A percentile compares a stretch with the other conserved stretches of the same genome.
Conservation (phyloP, 2,113 vertebrate species). For the Zapornia atra region DNA sequence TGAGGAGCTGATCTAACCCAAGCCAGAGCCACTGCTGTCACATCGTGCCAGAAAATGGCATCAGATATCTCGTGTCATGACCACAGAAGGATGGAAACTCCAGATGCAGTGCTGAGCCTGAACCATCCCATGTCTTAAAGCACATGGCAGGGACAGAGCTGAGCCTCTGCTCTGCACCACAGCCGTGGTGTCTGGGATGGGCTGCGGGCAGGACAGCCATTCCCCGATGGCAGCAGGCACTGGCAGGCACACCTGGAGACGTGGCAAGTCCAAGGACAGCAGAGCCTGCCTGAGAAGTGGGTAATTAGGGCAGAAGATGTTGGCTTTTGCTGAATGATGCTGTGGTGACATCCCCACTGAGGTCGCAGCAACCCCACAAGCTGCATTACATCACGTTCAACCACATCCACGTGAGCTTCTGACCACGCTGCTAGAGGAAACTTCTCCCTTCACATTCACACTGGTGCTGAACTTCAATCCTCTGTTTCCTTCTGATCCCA, state of each 20-base stretch:
- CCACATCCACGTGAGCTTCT: fast-evolving
- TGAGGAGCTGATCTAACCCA: neutral
- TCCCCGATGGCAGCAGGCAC: fast-evolving
- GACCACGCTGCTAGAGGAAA: neutral
- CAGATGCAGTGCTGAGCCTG: neutral
- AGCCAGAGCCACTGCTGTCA: neutral
- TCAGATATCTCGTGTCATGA: neutral
- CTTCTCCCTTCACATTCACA: neutral
- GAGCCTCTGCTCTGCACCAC: neutral
- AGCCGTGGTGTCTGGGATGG: fast-evolving
- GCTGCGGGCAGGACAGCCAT: neutral
- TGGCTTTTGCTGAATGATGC: fast-evolving
- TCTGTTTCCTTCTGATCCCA: neutral
- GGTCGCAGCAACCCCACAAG: fast-evolving
- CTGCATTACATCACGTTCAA: neutral
- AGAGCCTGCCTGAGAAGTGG: neutral
- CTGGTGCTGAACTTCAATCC: neutral
- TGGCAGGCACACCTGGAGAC: neutral
- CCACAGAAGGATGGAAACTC: neutral
- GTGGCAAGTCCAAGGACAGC: neutral
- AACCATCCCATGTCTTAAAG: neutral
- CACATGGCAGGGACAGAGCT: fast-evolving
- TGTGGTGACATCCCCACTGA: neutral
- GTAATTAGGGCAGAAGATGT: neutral
- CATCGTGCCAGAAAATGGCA: fast-evolving